Evolutionary conservation across 2,888 invertebrate species (phyloP), one percentile per base, ranked within the genome.

Genomic region (Torymus auratus): DNA sequence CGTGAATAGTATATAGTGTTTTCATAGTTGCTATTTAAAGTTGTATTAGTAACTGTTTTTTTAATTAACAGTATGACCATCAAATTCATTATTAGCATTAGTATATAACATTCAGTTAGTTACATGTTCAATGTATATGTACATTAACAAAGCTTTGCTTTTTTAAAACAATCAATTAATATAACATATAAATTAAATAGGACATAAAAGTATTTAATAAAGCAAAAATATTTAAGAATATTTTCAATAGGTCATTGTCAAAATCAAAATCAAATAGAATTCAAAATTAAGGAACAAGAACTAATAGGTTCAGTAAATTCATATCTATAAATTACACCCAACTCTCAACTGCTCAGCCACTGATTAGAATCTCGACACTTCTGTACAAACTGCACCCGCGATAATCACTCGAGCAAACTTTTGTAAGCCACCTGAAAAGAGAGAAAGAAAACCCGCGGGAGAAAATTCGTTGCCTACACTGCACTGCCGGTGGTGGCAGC

Each of bases 401-500:
- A 50, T 50, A 67, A 67, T 20, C 7, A 67, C 14, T 17, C 13
- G 17, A 12, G 55, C 15, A 73, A 64, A 64, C 14, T 41, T 41
- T 41, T 41, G 41, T 7, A 41, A 41, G 41, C 41, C 41, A 41
- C 41, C 7, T 41, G 41, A 41, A 41, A 41, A 41, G 41, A 73
- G 28, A 62, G 13, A 17, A 23, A 62, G 13, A 7, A 41, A 55
- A 69, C 4, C 15, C n/a, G 17, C 23, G n/a, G 11, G 11, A 68
- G 20, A n/a, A 11, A n/a, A 11, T 41, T 41, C 41, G 41, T 41
- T 65, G 14, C 61, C 58, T 14, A 41, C 28, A 15, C 7, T 13
- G 17, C 15, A 62, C 41, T 56, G 76, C 75, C 28, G 71, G 65
- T 62, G 80, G 68, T 77, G 67, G 75, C 68, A 76, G 17, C 20